Conservation (phyloP, 2,113 vertebrate species). For the Callithrix jacchus region DNA sequence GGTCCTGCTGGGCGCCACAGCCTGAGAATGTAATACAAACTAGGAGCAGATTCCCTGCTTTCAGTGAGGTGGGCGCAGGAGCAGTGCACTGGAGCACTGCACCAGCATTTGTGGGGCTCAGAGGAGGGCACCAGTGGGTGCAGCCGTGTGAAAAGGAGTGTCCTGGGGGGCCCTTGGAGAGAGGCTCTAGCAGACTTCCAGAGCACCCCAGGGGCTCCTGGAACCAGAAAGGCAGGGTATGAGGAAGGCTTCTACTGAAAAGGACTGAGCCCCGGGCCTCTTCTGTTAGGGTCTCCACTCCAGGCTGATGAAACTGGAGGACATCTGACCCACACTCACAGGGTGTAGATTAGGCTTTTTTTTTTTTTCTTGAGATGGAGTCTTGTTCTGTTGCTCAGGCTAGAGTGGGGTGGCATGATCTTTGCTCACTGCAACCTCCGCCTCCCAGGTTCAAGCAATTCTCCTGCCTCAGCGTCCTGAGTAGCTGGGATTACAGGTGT, state of each 20-base stretch:
- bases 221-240: neutral
- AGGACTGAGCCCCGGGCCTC: neutral
- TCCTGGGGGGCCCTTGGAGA: too few relatives aligned
- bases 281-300: neutral
- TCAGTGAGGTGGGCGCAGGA: neutral
- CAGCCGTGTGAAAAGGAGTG: neutral
- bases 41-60: neutral
- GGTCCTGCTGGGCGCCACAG: neutral
- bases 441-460: too few relatives aligned
- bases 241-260: neutral
- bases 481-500: too few relatives aligned
- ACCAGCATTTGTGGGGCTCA: neutral
- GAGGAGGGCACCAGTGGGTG: neutral
- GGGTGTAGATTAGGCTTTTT: neutral
- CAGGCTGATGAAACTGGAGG: neutral
- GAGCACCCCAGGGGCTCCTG: neutral
- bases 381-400: too few relatives aligned
- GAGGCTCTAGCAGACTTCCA: neutral
- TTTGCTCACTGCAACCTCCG: too few relatives aligned
- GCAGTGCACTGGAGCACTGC: rapidly evolving
- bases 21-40: neutral
- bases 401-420: too few relatives aligned
- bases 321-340: neutral
- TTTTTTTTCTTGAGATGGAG: too few relatives aligned
- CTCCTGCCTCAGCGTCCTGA: too few relatives aligned